Percentiles rank a stretch among this genome's conserved stretches.
Conservation (phyloP, 2,113 vertebrate species). For the Pachypanchax playfairii region DNA sequence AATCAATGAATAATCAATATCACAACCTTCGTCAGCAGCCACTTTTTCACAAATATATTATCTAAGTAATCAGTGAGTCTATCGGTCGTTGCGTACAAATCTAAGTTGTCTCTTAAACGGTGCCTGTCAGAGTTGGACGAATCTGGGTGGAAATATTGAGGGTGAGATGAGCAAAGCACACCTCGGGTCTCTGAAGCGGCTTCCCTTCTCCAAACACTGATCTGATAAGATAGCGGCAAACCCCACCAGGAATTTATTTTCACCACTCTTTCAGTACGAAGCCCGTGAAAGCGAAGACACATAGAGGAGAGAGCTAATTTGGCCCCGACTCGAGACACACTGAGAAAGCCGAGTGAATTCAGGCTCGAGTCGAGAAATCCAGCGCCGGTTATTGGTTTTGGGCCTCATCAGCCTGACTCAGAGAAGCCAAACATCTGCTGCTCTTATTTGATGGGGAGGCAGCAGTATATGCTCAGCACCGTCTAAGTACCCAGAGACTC, state of each 20-base stretch:
- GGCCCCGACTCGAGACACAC: constrained; percentile 33
- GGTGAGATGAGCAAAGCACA: constrained; percentile 38
- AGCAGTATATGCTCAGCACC: constrained; percentile 37
- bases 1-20: constrained; percentile 22
- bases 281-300: constrained; percentile 41
- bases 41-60: constrained; percentile 34
- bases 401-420: constrained; percentile 17
- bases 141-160: constrained; percentile 22
- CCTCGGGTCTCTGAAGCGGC: constrained; percentile 59
- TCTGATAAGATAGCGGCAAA: constrained; percentile 67
- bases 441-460: constrained; percentile 44
- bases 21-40: constrained; percentile 20
- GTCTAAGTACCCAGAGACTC: constrained; percentile 24
- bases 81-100: constrained; percentile 38
- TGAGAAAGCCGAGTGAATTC: constrained; percentile 25
- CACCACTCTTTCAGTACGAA: constrained; percentile 31
- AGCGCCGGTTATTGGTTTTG: constrained; percentile 40
- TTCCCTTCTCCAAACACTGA: constrained; percentile 68
- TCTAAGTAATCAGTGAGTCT: constrained; percentile 29
- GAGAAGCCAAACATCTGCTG: constrained; percentile 56
- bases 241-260: constrained; percentile 66
- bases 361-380: constrained; percentile 21
- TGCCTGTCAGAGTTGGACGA: constrained; percentile 14
- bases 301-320: constrained; percentile 29
- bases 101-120: constrained; percentile 35